A percentile compares a stretch with the other conserved stretches of the same genome.
Conservation (phyloP, 2,797 vertebrate genomes). For the Sebastes matsubarae region DNA sequence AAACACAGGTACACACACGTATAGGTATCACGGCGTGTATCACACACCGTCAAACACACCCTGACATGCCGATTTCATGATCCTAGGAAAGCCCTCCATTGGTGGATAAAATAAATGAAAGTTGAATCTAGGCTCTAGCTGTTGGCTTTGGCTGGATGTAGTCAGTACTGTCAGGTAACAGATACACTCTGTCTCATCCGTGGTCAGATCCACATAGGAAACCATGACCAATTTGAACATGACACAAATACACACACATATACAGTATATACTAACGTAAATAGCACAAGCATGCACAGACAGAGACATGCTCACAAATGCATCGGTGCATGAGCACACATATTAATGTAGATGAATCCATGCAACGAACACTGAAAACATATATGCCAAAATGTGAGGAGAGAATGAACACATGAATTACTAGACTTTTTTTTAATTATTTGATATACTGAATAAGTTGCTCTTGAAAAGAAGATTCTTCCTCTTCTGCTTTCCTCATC, state of each 20-base stretch:
- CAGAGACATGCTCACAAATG: not conserved
- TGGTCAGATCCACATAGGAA: not conserved
- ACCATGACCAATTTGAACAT: not conserved
- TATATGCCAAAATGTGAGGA: not conserved
- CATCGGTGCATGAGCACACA: not conserved
- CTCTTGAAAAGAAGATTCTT: not conserved
- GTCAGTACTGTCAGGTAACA: not conserved
- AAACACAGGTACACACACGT: conserved; percentile 2
- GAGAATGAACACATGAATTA: not conserved
- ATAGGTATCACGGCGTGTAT: not conserved
- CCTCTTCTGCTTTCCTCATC: not conserved
- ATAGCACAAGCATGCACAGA: not conserved
- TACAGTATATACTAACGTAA: not conserved
- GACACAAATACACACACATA: not conserved
- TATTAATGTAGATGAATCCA: not conserved
- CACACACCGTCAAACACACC: not conserved
- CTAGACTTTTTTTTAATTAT: not conserved
- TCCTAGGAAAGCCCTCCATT: not conserved
- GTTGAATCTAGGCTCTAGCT: not conserved
- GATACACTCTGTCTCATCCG: not conserved
- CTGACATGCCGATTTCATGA: not conserved
- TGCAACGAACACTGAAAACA: not conserved
- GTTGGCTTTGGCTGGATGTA: not conserved
- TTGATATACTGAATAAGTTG: not conserved
- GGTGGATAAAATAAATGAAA: conserved; percentile 17